A percentile compares a stretch with the other conserved stretches of the same genome.
phyloP scores from a whole-genome alignment of 2,113 vertebrate species.

The Choloepus hoffmanni region DNA sequence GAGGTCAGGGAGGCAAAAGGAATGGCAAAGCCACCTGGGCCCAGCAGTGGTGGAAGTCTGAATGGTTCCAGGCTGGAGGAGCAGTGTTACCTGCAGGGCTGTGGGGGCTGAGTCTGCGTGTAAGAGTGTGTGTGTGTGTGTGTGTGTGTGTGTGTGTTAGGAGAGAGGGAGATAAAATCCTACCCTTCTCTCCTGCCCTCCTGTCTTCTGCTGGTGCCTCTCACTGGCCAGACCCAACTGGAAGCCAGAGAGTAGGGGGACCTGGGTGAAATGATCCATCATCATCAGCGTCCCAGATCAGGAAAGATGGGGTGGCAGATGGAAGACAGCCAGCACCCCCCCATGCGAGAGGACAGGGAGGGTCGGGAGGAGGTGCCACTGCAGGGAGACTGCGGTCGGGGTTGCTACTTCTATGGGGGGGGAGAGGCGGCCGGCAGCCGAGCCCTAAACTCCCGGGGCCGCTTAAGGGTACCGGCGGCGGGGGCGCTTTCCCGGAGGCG shows the following conservation, averaged over 20 bases:
- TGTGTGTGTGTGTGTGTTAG: background rate
- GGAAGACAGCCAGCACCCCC: background rate
- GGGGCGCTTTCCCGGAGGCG: too few species aligned
- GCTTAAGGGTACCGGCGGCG: too few species aligned
- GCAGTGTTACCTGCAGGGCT: background rate
- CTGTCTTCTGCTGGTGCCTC: background rate
- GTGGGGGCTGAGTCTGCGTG: background rate
- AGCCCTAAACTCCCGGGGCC: too few species aligned
- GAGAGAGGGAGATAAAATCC: background rate
- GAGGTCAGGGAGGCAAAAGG: background rate
- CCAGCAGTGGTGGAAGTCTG: background rate
- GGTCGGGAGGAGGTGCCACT: background rate
- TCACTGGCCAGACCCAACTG: background rate
- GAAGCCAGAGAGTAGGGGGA: background rate
- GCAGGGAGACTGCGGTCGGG: too few species aligned
- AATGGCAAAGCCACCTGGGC: background rate
- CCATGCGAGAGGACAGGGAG: background rate
- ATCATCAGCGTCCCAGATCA: background rate
- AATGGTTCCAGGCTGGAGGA: background rate
- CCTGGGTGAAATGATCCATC: rapidly evolving
- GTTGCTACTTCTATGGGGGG: too few species aligned
- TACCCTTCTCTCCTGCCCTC: background rate
- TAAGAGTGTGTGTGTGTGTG: background rate
- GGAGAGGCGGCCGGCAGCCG: too few species aligned
- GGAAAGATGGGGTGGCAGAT: background rate